phyloP scores from a whole-genome alignment of 2,797 vertebrate species.

The Phaenicophaeus curvirostris region DNA sequence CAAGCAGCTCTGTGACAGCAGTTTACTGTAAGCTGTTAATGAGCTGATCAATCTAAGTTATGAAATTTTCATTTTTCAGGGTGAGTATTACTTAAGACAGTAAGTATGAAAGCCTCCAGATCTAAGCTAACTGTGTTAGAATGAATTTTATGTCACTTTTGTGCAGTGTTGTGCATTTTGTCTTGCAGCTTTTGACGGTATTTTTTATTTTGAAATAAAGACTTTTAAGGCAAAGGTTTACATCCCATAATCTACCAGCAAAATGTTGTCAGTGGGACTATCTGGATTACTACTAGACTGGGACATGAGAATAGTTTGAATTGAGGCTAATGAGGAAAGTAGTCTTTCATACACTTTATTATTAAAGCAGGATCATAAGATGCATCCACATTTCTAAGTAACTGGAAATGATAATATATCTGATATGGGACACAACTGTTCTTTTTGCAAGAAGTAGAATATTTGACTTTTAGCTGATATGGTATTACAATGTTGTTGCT shows the following conservation, averaged over 20 bases:
- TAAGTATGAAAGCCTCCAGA: neutral
- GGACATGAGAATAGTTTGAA: neutral
- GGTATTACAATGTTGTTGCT: neutral
- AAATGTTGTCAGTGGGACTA: neutral
- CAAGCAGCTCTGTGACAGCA: neutral
- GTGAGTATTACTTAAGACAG: neutral
- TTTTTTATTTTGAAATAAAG: neutral
- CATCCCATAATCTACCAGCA: neutral
- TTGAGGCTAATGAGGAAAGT: neutral
- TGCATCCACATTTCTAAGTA: neutral
- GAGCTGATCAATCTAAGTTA: neutral
- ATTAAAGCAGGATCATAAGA: neutral
- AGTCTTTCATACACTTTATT: neutral
- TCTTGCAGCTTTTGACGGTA: neutral
- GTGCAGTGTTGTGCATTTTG: neutral
- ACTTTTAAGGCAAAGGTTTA: neutral
- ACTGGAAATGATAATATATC: neutral
- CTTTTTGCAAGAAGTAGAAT: neutral
- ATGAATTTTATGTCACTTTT: neutral
- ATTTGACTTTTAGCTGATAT: neutral
- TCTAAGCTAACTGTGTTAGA: neutral
- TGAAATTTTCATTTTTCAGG: neutral
- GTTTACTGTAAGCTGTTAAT: neutral
- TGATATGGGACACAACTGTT: neutral
- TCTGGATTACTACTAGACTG: neutral